These are phyloP conservation scores for Oscheius sp. DNA, from an alignment of 2,888 invertebrate genomes.

Conservation along the genomic window DNA sequence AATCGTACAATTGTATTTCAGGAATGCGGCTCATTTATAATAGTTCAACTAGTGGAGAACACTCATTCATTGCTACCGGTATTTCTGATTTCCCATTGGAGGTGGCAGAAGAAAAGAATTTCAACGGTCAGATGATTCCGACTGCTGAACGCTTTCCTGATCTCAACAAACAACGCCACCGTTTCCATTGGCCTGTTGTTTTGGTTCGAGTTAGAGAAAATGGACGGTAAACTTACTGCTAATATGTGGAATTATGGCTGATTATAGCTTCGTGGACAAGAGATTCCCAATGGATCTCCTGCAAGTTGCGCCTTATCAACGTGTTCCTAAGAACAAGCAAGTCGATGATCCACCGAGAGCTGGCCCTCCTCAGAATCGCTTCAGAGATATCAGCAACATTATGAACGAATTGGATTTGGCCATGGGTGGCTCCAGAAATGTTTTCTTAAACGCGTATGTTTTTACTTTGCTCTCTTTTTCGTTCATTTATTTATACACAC, in stretches of 20 bases:
- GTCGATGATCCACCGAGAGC: constrained; percentile 24
- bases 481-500: too few relatives aligned
- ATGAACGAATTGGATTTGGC: constrained; percentile 37
- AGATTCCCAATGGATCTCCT: constrained; percentile 28
- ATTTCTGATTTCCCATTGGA: constrained; percentile 15
- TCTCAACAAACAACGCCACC: neutral
- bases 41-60: neutral
- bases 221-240: neutral
- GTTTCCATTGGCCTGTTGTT: constrained; percentile 28
- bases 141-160: constrained; percentile 19
- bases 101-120: constrained; percentile 10
- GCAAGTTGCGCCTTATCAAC: constrained; percentile 23
- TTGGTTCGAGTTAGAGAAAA: constrained; percentile 2
- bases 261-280: neutral
- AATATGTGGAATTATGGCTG: too few relatives aligned
- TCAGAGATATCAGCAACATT: constrained; percentile 6
- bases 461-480: too few relatives aligned
- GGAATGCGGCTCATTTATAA: constrained; percentile 18
- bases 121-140: constrained; percentile 14
- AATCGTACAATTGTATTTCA: neutral
- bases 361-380: constrained; percentile 31
- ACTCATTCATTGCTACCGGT: constrained; percentile 28
- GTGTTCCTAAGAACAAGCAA: constrained; percentile 28
- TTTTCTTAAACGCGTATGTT: constrained; percentile 27
- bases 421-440: constrained; percentile 13